Evolutionary conservation across 2,888 invertebrate species (phyloP).

Genomic region (Papilio protenor): DNA sequence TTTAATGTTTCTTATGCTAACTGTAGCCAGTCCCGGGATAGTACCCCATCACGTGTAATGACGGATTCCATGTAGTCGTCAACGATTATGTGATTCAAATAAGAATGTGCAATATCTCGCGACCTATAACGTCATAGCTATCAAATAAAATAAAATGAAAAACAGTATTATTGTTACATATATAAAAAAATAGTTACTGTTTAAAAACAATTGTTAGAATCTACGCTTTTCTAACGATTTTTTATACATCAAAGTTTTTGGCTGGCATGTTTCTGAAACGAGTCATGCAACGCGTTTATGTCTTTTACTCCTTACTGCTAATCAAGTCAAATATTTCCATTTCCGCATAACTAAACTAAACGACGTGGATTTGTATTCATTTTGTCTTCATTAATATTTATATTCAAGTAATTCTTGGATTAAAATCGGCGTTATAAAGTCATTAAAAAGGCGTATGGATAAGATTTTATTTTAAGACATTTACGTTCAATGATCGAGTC

Average conservation of each 20-base stretch:
- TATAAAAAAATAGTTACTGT: not conserved
- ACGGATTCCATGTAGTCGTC: not conserved
- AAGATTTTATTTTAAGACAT: not conserved
- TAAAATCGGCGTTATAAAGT: slow-evolving; percentile 4
- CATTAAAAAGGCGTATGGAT: not conserved
- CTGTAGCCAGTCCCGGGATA: not conserved
- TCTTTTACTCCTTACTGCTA: slow-evolving; percentile 1
- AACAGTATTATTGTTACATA: not conserved
- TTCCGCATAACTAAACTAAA: not conserved
- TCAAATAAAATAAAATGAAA: not conserved
- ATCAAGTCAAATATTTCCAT: not conserved
- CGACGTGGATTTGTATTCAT: not conserved
- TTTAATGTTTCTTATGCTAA: not conserved
- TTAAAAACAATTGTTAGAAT: not conserved
- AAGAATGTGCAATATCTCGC: not conserved
- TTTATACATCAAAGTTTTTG: not conserved
- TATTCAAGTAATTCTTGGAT: not conserved
- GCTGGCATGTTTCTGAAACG: not conserved
- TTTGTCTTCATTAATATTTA: not conserved
- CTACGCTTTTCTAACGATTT: not conserved
- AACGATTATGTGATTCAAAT: not conserved
- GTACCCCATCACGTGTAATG: not conserved
- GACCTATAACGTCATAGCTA: not conserved
- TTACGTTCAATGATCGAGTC: slow-evolving; percentile 40
- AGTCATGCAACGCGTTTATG: not conserved